phyloP scores from a whole-genome alignment of 1,140 invertebrate genomes.

The Zaprionus nigranus region DNA sequence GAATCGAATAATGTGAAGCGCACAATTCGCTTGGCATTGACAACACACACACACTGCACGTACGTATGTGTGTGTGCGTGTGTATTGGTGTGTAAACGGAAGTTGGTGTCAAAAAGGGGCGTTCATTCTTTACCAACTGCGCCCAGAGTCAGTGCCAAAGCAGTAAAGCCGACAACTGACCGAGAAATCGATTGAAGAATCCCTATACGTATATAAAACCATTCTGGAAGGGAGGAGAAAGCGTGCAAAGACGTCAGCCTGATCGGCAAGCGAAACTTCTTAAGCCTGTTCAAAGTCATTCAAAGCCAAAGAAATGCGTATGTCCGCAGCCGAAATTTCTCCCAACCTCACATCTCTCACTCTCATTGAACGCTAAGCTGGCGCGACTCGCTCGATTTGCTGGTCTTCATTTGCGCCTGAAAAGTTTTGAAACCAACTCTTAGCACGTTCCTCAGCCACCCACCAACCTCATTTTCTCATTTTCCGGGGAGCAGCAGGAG shows the following conservation, averaged over 20 bases:
- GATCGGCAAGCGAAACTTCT: neutral
- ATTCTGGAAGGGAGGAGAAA: neutral
- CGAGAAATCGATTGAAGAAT: slow-evolving; percentile 42
- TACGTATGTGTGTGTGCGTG: slow-evolving; percentile 6
- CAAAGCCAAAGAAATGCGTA: slow-evolving; percentile 22
- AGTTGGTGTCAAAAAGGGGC: slow-evolving; percentile 45
- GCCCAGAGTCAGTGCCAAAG: neutral
- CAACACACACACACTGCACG: neutral
- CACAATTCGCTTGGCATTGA: slow-evolving; percentile 46
- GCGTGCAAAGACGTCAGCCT: neutral
- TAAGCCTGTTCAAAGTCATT: slow-evolving; percentile 12
- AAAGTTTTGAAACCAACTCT: slow-evolving; percentile 39
- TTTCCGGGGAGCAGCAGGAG: neutral
- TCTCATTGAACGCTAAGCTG: slow-evolving; percentile 9
- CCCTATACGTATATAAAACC: slow-evolving; percentile 12
- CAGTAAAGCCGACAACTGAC: slow-evolving; percentile 37
- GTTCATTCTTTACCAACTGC: slow-evolving; percentile 1
- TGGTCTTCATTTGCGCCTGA: slow-evolving; percentile 33
- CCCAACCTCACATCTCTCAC: slow-evolving; percentile 14
- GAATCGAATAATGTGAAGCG: slow-evolving; percentile 73
- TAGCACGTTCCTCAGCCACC: neutral
- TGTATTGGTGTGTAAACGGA: slow-evolving; percentile 21
- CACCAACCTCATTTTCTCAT: neutral
- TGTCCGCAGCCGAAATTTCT: slow-evolving; percentile 14
- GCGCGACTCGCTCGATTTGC: slow-evolving; percentile 19